phyloP scores from a whole-genome alignment of 2,797 vertebrate species.

The Anguilla pacifica region DNA sequence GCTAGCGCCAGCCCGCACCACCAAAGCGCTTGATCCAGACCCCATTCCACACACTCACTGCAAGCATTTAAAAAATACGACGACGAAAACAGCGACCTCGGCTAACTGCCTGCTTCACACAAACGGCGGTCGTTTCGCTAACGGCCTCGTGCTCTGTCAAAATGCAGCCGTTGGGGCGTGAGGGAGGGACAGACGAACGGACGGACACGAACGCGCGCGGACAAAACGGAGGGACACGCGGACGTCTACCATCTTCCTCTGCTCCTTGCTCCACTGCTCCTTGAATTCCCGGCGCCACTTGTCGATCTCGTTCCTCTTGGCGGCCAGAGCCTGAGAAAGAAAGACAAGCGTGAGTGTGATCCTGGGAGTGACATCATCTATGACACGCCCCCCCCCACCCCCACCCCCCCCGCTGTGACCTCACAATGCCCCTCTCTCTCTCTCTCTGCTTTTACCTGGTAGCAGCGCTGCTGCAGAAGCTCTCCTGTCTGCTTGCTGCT shows the following conservation, averaged over 20 bases:
- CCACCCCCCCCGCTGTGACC: slow-evolving; percentile 22
- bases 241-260: slow-evolving; percentile 84
- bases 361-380: not conserved
- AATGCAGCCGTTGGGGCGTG: not conserved
- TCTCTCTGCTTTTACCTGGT: slow-evolving; percentile 72
- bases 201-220: not conserved
- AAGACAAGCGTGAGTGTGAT: slow-evolving; percentile 38
- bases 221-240: not conserved
- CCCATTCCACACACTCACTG: no score
- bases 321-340: slow-evolving; percentile 77
- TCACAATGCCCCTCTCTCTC: not conserved
- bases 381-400: not conserved
- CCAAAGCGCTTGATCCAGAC: no score
- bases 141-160: not conserved
- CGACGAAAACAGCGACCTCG: no score
- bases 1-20: no score
- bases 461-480: slow-evolving; percentile 82
- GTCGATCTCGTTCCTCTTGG: slow-evolving; percentile 89
- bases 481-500: slow-evolving; percentile 70
- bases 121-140: not conserved
- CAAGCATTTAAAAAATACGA: no score
- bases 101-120: no score
- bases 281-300: slow-evolving; percentile 94
- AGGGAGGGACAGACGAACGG: not conserved
- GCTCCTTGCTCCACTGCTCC: slow-evolving; percentile 87